These are phyloP conservation scores for Muscicapa striata DNA, from an alignment of 2,797 vertebrate species.

Conservation along the genomic window DNA sequence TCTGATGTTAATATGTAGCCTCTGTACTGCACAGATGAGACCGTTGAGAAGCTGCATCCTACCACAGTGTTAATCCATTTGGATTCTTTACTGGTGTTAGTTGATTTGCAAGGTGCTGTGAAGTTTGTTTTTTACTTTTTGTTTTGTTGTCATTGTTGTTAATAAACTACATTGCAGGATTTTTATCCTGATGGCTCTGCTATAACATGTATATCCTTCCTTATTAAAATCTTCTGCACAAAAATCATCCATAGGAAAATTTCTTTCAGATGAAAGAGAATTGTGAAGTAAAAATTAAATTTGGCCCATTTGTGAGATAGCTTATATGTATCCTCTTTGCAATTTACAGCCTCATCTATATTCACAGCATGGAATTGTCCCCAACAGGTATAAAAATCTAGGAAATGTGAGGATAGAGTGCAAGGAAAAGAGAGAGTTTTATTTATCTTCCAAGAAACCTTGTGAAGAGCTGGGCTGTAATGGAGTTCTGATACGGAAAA, in stretches of 20 bases:
- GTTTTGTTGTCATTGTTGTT: neutral
- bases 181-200: neutral
- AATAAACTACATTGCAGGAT: neutral
- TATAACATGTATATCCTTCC: neutral
- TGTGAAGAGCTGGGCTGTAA: neutral
- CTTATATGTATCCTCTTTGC: neutral
- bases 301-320: fast-evolving
- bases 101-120: neutral
- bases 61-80: neutral
- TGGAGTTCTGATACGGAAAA: neutral
- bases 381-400: neutral
- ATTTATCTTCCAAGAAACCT: neutral
- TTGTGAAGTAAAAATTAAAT: neutral
- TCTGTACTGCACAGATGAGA: neutral
- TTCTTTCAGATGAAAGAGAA: neutral
- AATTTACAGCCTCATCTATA: neutral
- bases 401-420: neutral
- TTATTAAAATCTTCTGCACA: neutral
- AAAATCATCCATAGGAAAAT: neutral
- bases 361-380: neutral
- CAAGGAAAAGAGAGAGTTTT: neutral
- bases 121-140: neutral
- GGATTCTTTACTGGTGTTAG: neutral
- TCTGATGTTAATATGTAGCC: neutral
- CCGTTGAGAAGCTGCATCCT: neutral